Evolutionary conservation across 2,797 vertebrate species (phyloP).

Genomic region (Distichodus sexfasciatus): DNA sequence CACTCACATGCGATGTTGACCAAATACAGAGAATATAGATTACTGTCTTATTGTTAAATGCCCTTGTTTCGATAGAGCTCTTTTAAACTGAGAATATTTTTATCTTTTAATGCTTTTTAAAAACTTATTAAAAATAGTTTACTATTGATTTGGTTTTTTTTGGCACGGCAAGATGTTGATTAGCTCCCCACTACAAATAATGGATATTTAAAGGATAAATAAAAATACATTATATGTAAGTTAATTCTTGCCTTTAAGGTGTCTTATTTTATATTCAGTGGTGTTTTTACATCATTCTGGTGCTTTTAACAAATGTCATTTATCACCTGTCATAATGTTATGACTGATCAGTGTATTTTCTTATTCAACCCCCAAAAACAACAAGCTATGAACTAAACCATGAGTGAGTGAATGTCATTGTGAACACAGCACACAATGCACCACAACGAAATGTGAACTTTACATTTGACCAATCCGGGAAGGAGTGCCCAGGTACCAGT

Average conservation of each 20-base stretch:
- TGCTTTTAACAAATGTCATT: background rate
- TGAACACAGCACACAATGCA: no score
- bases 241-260: background rate
- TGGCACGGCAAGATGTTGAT: slow-evolving; percentile 29
- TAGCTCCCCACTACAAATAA: slow-evolving; percentile 26
- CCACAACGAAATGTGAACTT: no score
- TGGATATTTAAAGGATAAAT: slow-evolving; percentile 31
- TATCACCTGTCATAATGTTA: no score
- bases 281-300: background rate
- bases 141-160: slow-evolving; percentile 20
- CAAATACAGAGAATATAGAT: background rate
- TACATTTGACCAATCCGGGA: no score
- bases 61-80: background rate
- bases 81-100: slow-evolving; percentile 8
- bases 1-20: slow-evolving; percentile 19
- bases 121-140: slow-evolving; percentile 19
- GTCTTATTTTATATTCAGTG: background rate
- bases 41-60: background rate
- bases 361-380: no score
- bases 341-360: no score
- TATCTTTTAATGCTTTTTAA: slow-evolving; percentile 6
- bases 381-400: no score
- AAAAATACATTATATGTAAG: slow-evolving; percentile 7
- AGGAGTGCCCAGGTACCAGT: no score
- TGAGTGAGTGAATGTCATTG: no score